Evolutionary conservation across 1,140 invertebrate genomes (phyloP), one percentile per base, ranked within the genome.

Genomic region (Cecropterus lyciades): DNA sequence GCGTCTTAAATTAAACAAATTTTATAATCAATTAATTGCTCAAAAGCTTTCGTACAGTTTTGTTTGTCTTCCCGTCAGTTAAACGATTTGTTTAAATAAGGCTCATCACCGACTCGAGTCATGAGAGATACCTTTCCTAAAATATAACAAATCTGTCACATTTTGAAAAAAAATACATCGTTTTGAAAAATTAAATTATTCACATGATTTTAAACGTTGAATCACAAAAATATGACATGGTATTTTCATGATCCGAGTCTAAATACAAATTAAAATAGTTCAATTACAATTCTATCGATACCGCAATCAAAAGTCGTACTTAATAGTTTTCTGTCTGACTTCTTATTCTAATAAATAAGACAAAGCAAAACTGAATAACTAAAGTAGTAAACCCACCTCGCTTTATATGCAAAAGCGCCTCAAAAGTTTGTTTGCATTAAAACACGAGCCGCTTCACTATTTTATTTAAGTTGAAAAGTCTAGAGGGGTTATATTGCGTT

Each of bases 351-450:
- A 79, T 74, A 81, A 84, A 83, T 81, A 83, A 92, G 88, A 91
- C 87, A 89, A 90, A 87, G 85, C 89, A 92, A 92, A 91, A 85
- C 85, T 92, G 88, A 92, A 86, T 82, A 86, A 86, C 69, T 85
- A 86, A 87, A 85, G 89, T 92, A 92, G 89, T 85, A 87, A 89
- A 89, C 88, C 89, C 89, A 92, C 89, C 89, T 91, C 88, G 88
- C 89, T 92, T 92, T 84, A 91, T 92, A 92, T 92, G 89, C 89
- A 92, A 92, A 89, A 85, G 89, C 87, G 89, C 89, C 89, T 92
- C 85, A 86, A 89, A 90, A 91, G 88, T 92, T 92, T 91, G 88
- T 92, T 92, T 92, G 89, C 89, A 92, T 92, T 92, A 92, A 87
- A 92, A 92, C 89, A 92, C 88, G 80, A 91, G 88, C 88, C 89